Conservation (phyloP, 2,113 vertebrate genomes). For the Myanophis thanlyinensis region DNA sequence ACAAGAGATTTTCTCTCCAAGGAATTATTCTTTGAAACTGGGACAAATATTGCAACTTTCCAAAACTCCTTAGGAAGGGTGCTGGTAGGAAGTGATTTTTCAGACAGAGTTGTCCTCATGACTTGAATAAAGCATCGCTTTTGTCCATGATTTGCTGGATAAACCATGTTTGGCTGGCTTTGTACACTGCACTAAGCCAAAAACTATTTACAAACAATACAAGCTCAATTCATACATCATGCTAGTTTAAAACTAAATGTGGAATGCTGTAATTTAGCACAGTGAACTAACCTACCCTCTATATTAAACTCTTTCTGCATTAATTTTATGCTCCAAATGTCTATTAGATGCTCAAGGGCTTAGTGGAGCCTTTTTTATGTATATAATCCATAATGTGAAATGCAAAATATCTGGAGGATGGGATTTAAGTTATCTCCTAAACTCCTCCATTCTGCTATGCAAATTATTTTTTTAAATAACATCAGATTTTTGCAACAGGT, state of each 20-base stretch:
- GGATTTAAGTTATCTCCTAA: neutral
- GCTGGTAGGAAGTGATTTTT: neutral
- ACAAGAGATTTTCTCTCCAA: neutral
- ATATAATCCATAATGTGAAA: neutral
- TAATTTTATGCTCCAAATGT: neutral
- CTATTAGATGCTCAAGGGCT: neutral
- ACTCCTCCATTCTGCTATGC: neutral
- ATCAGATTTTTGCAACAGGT: neutral
- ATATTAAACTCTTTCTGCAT: neutral
- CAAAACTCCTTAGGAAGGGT: neutral
- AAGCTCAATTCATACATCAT: neutral
- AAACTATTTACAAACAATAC: neutral
- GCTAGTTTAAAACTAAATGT: neutral
- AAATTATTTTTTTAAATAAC: neutral
- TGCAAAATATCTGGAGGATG: neutral
- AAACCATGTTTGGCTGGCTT: neutral
- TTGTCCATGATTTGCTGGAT: neutral
- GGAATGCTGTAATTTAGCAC: neutral
- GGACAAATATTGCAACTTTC: neutral
- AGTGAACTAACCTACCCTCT: neutral
- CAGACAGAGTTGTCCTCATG: neutral
- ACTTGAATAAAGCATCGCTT: neutral
- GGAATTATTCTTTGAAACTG: neutral
- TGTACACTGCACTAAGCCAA: neutral
- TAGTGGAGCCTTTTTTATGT: neutral